Evolutionary conservation across 2,113 vertebrate species (phyloP).

Genomic region (Poeciliopsis occidentalis): DNA sequence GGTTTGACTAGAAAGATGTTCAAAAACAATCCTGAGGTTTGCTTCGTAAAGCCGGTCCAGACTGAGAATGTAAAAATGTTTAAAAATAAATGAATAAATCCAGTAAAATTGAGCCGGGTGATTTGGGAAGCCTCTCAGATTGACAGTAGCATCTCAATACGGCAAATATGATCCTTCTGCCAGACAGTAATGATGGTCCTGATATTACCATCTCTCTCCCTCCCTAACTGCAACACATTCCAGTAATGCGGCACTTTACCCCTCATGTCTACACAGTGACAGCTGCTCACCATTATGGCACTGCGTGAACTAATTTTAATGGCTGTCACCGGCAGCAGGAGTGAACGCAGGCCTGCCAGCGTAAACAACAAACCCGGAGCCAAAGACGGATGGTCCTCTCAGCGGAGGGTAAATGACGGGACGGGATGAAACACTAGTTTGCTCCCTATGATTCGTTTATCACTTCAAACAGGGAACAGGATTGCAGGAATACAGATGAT

Average conservation of each 20-base stretch:
- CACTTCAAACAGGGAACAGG: slow-evolving; percentile 38
- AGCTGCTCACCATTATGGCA: slow-evolving; percentile 75
- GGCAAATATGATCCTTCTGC: slow-evolving; percentile 27
- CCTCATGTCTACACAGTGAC: slow-evolving; percentile 65
- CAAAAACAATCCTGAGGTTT: slow-evolving; percentile 28
- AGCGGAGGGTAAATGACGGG: slow-evolving; percentile 55
- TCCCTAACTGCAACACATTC: slow-evolving; percentile 55
- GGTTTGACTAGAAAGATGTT: slow-evolving; percentile 19
- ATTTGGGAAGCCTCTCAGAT: slow-evolving; percentile 15
- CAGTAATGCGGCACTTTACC: slow-evolving; percentile 69
- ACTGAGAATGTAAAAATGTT: slow-evolving; percentile 11
- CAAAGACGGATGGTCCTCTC: slow-evolving; percentile 57
- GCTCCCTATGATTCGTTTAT: slow-evolving; percentile 40
- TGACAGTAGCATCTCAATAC: slow-evolving; percentile 16
- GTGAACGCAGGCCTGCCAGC: slow-evolving; percentile 64
- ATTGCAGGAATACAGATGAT: slow-evolving; percentile 5
- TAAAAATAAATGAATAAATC: background rate
- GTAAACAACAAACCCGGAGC: slow-evolving; percentile 58
- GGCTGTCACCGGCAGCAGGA: slow-evolving; percentile 66
- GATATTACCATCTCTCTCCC: slow-evolving; percentile 29
- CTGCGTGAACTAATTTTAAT: slow-evolving; percentile 76
- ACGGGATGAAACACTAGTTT: slow-evolving; percentile 38
- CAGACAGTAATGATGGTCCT: slow-evolving; percentile 32
- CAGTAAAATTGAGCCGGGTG: slow-evolving; percentile 3
- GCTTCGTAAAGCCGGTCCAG: slow-evolving; percentile 26